Conservation (phyloP, 1,140 invertebrate genomes). For the Leptinotarsa defecta region DNA sequence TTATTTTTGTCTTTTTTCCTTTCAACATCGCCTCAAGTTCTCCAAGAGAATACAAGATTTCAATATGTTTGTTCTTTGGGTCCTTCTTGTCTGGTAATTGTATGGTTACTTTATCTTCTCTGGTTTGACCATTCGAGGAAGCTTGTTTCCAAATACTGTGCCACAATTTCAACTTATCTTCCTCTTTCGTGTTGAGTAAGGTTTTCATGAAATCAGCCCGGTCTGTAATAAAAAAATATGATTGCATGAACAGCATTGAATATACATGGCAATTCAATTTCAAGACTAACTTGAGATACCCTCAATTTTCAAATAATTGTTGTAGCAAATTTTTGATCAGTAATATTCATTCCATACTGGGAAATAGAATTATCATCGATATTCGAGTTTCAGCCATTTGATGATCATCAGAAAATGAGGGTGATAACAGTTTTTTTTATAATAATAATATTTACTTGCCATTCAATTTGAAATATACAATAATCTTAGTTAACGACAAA, state of each 20-base stretch:
- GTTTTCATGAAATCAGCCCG: slow-evolving; percentile 41
- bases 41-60: slow-evolving; percentile 39
- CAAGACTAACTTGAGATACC: no score
- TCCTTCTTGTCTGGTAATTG: slow-evolving; percentile 43
- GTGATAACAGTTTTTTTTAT: no score
- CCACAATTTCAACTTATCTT: slow-evolving; percentile 43
- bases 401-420: no score
- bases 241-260: not conserved
- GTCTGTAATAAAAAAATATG: slow-evolving; percentile 28
- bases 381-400: no score
- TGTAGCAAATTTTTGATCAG: no score
- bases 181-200: slow-evolving; percentile 38
- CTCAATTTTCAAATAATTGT: no score
- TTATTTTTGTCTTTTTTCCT: not conserved
- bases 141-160: slow-evolving; percentile 47
- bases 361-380: no score
- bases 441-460: no score
- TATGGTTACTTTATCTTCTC: slow-evolving; percentile 42
- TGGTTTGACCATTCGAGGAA: slow-evolving; percentile 39
- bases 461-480: no score
- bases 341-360: no score
- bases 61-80: slow-evolving; percentile 32
- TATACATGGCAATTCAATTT: not conserved
- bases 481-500: no score
- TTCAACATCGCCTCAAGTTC: slow-evolving; percentile 36